Evolutionary conservation across 2,888 invertebrate species (phyloP).

Genomic region (Epirrhoe tristata): DNA sequence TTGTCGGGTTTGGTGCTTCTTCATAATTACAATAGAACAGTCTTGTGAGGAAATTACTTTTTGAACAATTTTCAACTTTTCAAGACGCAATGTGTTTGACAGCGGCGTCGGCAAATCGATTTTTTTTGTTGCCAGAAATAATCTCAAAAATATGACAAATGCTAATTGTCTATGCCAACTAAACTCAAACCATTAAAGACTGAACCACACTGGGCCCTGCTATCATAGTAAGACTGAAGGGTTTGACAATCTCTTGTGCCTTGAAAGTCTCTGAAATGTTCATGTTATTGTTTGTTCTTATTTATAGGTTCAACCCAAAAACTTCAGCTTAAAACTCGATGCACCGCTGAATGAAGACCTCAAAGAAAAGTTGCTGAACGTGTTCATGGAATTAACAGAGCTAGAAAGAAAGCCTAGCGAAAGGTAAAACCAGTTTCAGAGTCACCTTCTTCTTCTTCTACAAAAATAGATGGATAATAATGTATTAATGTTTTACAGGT

Average conservation of each 20-base stretch:
- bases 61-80: constrained; percentile 51
- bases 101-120: constrained; percentile 73
- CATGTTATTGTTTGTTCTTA: not conserved
- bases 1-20: constrained; percentile 80
- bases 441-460: too few species aligned
- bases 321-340: constrained; percentile 62
- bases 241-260: too few species aligned
- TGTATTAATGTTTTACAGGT: constrained; percentile 74
- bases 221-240: too few species aligned
- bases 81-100: constrained; percentile 65
- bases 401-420: constrained; percentile 57
- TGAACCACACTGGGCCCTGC: not conserved
- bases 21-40: constrained; percentile 62
- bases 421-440: constrained; percentile 53
- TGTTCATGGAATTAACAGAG: constrained; percentile 69
- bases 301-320: constrained; percentile 58
- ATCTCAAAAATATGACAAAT: not conserved
- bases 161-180: constrained; percentile 3
- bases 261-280: not conserved
- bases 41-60: constrained; percentile 38
- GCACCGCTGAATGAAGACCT: constrained; percentile 63
- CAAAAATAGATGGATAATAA: not conserved
- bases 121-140: constrained; percentile 58
- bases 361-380: constrained; percentile 58
- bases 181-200: not conserved